Percentiles rank a stretch among this genome's conserved stretches.
Conservation (phyloP, 2,113 vertebrate genomes). For the Seriola aureovittata region DNA sequence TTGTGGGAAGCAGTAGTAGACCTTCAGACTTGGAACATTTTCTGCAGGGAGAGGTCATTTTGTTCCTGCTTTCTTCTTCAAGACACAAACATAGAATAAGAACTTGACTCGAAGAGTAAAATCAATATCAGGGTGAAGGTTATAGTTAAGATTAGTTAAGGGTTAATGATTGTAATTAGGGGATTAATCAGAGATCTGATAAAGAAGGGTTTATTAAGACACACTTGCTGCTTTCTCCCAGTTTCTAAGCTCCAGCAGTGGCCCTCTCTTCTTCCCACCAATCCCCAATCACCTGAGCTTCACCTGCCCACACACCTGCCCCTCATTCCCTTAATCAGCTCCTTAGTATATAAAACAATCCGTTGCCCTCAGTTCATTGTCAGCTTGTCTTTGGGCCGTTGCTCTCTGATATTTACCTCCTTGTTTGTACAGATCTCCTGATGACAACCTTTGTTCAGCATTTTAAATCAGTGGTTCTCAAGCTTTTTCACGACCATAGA, state of each 20-base stretch:
- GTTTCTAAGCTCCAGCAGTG: too few species aligned
- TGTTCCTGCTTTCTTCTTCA: neutral
- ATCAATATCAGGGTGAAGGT: neutral
- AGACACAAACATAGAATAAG: neutral
- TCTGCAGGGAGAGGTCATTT: constrained; percentile 26
- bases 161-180: neutral
- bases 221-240: too few species aligned
- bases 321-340: neutral
- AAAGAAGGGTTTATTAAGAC: too few species aligned
- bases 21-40: constrained; percentile 28
- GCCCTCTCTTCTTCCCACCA: too few species aligned
- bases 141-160: neutral
- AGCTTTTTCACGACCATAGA: too few species aligned
- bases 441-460: too few species aligned
- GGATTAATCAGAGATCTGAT: neutral
- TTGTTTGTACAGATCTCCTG: too few species aligned
- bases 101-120: neutral
- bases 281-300: too few species aligned
- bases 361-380: neutral
- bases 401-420: too few species aligned
- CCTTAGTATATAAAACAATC: neutral
- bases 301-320: too few species aligned
- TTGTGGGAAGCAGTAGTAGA: constrained; percentile 54
- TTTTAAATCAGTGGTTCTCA: too few species aligned
- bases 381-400: too few species aligned